Evolutionary conservation across 2,113 vertebrate genomes (phyloP), one percentile per base, ranked within the genome.

Genomic region (Myxocyprinus asiaticus): DNA sequence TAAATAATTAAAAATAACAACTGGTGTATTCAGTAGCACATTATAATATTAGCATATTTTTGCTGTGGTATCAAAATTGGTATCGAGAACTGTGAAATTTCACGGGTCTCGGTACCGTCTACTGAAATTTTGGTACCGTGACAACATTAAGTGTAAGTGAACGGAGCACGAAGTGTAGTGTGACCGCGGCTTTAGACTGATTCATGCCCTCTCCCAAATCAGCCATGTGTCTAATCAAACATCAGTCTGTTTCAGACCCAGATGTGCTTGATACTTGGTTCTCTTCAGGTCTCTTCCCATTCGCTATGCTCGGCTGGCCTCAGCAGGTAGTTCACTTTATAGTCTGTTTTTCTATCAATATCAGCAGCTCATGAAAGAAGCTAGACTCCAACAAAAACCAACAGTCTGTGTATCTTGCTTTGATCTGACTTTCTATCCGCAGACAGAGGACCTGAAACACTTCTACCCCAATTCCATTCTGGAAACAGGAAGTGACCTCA

Each of bases 191-290:
- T 33, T 33, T 33, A 33, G 22, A 33, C 22, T 33, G 22, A 33
- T 33, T 33, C 22, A 33, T 33, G 22, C 22, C 22, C 22, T 33
- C 22, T 1, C 22, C 22, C 22, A 33, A 33, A 33, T 33, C 5
- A 43, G 15, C 17, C 45, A 56, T 9, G 14, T 6, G 33, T 43
- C 7, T 81, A 8, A 33, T 33, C 22, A 33, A 33, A 33, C 22
- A 33, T 33, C 22, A 33, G 3, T 74, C 61, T 48, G 5, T 87
- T 12, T 79, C 85, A 97, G 95, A 97, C 84, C 90, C 94, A 7
- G 95, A 97, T 75, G 95, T 97, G 5, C 82, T 96, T 78, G 96
- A 98, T 75, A 98, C 96, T 0, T 97, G 96, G 96, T 98, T 98
- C 87, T 98, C 96, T 42, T 97, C 96, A 0, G 96, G 89, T 1